Base-by-base conservation (phyloP, 2,888 invertebrate species). In the Phrixothrix hirtus region DNA sequence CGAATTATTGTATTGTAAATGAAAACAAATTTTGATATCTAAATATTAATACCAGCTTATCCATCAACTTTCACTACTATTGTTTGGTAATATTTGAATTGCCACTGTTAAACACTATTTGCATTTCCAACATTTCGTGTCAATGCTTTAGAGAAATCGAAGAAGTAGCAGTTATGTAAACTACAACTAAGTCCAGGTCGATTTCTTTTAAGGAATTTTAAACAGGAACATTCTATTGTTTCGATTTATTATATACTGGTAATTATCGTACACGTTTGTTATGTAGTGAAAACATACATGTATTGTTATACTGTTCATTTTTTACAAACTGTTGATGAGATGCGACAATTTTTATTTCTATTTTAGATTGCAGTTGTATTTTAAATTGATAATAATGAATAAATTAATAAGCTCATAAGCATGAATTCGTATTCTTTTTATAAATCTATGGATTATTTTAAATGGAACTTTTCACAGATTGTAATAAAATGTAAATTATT, bases 111-210 rank as follows among this genome's bases (percentile, higher is more conserved):
- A 42, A 42, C 36, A 49, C 36, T 49, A 49, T 49, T 49, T 49
- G 37, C 49, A 49, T 49, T 35, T 49, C 43, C 37, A 49, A 14
- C 31, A 35, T 17, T 34, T 21, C 11, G 31, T 43, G 49, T 36
- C 49, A 43, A 21, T 42, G 29, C 43, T 49, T 43, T 37, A 17
- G 49, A 49, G 49, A 49, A 49, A 49, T 49, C 49, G 49, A 43
- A 37, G 13, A 10, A 47, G 13, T 43, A 31, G 13, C 3, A 6
- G 31, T 49, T 49, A 49, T 37, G 42, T 49, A 49, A 49, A 42
- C 38, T 31, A 2, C 5, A n/a, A 41, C 16, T 30, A n/a, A 41
- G 4, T 4, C 1, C 10, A 30, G 17, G 4, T 41, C 11, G 21
- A 41, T 41, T 41, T 41, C 41, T 27, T 30, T n/a, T 7, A 7